Evolutionary conservation across 2,888 invertebrate genomes (phyloP).

Genomic region (Ctena decussata): DNA sequence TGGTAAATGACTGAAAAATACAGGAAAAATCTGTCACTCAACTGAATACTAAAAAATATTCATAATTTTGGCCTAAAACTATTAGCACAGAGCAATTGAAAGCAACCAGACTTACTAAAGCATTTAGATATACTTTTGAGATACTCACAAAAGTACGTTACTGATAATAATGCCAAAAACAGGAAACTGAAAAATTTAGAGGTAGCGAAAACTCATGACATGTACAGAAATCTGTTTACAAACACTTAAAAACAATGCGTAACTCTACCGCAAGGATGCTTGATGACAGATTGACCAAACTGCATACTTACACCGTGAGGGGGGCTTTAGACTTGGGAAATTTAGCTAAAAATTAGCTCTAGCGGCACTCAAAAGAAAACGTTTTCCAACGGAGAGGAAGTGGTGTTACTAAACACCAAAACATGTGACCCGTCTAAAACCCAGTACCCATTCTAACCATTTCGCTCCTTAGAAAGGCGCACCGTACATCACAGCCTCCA

Average conservation of each 20-base stretch:
- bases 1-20: constrained; percentile 1
- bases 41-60: neutral
- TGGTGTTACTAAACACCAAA: neutral
- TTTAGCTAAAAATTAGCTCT: neutral
- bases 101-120: neutral
- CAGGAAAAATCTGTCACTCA: neutral
- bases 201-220: neutral
- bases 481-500: neutral
- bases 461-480: neutral
- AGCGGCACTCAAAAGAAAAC: neutral
- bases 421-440: neutral
- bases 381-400: neutral
- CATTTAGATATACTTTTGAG: neutral
- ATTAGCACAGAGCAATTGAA: neutral
- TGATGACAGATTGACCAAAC: neutral
- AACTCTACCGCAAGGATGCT: neutral
- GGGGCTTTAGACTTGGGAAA: neutral
- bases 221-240: neutral
- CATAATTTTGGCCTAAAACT: neutral
- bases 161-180: neutral
- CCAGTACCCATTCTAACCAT: neutral
- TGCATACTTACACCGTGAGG: constrained; percentile 8
- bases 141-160: neutral
- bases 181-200: neutral
- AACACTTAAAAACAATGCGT: neutral